Conservation (phyloP, 2,113 vertebrate species). For the Hydropotes inermis region DNA sequence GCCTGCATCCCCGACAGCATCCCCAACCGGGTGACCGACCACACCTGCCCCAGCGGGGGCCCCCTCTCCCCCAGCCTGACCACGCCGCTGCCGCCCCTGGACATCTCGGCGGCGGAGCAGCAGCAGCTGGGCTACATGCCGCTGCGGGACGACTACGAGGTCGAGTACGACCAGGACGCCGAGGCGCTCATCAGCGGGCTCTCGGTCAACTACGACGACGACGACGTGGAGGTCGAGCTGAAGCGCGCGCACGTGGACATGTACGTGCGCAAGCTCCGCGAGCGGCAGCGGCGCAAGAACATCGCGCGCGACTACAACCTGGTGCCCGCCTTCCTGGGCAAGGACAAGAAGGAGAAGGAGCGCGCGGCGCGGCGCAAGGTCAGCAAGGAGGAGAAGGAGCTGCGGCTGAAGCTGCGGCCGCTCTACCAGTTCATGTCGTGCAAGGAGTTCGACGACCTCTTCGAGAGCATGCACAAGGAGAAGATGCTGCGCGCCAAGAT, state of each 20-base stretch:
- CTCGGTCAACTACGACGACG: slow-evolving; percentile 97
- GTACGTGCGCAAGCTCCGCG: slow-evolving; percentile 95
- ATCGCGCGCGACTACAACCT: slow-evolving; percentile 95
- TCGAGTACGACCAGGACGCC: slow-evolving; percentile 96
- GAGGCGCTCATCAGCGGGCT: slow-evolving; percentile 97
- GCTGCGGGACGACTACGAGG: slow-evolving; percentile 96
- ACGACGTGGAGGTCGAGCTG: slow-evolving; percentile 96
- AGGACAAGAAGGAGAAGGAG: slow-evolving; percentile 93
- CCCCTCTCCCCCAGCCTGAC: slow-evolving; percentile 95
- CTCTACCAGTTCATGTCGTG: slow-evolving; percentile 98
- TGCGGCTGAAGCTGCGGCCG: slow-evolving; percentile 89
- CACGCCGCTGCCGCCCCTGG: slow-evolving; percentile 91
- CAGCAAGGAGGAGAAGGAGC: slow-evolving; percentile 95
- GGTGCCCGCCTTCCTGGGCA: slow-evolving; percentile 92
- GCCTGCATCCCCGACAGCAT: slow-evolving; percentile 98
- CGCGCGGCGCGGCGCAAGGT: slow-evolving; percentile 90
- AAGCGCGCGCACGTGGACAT: slow-evolving; percentile 98
- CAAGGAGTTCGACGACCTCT: slow-evolving; percentile 95
- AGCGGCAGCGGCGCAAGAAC: slow-evolving; percentile 95
- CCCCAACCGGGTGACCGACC: slow-evolving; percentile 97
- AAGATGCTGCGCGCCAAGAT: slow-evolving; percentile 93
- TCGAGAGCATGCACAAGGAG: slow-evolving; percentile 97
- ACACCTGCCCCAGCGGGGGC: slow-evolving; percentile 94
- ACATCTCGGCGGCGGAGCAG: slow-evolving; percentile 92
- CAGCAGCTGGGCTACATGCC: slow-evolving; percentile 99